Evolutionary conservation across 2,888 invertebrate species (phyloP), one percentile per base, ranked within the genome.

Genomic region (Cerastis leucographa): DNA sequence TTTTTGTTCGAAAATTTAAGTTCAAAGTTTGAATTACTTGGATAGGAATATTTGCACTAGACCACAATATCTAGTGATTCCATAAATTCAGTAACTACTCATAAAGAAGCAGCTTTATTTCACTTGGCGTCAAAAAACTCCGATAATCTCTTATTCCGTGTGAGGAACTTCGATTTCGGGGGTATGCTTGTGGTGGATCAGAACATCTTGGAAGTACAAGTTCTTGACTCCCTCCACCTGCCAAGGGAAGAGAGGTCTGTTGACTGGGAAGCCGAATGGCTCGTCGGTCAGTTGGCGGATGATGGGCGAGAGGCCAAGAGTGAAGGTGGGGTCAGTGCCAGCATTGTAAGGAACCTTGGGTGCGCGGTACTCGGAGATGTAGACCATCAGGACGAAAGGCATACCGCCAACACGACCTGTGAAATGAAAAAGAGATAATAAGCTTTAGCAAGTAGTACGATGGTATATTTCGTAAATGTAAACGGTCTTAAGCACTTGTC

Each of bases 311-410:
- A 96, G 88, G 42, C 97, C 97, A 78, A 97, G 96, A 69, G 97
- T 96, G 72, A 97, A 80, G 69, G 95, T 89, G 25, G 97, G 95
- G 83, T 97, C 97, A 88, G 94, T 97, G 14, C 94, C 94, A 19
- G 92, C 90, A 5, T 92, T 92, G 59, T 94, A 93, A 11, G 94
- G 91, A 12, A 95, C 93, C 54, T 94, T 93, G 17, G 97, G 95
- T 29, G 94, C 94, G 59, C 91, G 93, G 90, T 94, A 97, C 80
- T 97, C 97, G 67, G 97, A 95, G 78, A 98, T 97, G 90, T 97
- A 96, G 69, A 97, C 97, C 93, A 97, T 94, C 75, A 98, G 91
- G 83, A 97, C 96, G 92, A 97, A 97, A 35, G 97, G 97, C 96
- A 97, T 97, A 82, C 98, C 98, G 44, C 91, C 92, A 66, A 93